Evolutionary conservation across 2,888 invertebrate species (phyloP).

Genomic region (Leptopterna dolabrata): DNA sequence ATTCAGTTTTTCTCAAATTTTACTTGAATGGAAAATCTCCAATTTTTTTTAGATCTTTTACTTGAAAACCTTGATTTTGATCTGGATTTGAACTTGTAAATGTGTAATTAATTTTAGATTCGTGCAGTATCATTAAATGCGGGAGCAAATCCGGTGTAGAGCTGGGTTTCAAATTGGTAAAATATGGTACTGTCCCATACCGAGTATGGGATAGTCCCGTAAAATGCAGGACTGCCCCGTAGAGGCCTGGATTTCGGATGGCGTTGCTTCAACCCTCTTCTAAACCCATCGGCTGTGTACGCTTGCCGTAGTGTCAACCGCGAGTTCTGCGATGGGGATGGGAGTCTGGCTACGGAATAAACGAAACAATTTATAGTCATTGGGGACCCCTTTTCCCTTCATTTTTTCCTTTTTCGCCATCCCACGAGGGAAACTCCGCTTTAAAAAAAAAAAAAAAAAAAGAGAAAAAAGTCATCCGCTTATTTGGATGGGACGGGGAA

Average conservation of each 20-base stretch:
- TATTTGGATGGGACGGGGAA: conserved; percentile 2
- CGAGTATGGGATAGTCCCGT: no score
- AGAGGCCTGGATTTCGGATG: neutral
- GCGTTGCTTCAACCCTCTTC: neutral
- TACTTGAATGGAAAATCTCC: no score
- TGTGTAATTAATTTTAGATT: no score
- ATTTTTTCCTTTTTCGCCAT: neutral
- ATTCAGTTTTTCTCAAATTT: no score
- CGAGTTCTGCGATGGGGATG: conserved; percentile 4
- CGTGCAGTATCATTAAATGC: no score
- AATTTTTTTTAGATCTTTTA: no score
- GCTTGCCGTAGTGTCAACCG: neutral
- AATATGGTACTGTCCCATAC: no score
- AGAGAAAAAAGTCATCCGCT: conserved; percentile 13
- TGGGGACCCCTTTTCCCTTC: conserved; percentile 34
- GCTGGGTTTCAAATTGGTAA: no score
- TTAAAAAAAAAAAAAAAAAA: neutral
- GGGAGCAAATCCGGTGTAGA: no score
- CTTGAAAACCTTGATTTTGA: no score
- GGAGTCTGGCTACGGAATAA: conserved; percentile 38
- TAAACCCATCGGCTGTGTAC: neutral
- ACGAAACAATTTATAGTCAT: conserved; percentile 52
- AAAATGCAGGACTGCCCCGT: no score
- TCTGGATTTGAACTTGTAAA: no score
- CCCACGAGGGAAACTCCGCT: neutral